Evolutionary conservation across 2,113 vertebrate genomes (phyloP).

Genomic region (Anoplopoma fimbria): DNA sequence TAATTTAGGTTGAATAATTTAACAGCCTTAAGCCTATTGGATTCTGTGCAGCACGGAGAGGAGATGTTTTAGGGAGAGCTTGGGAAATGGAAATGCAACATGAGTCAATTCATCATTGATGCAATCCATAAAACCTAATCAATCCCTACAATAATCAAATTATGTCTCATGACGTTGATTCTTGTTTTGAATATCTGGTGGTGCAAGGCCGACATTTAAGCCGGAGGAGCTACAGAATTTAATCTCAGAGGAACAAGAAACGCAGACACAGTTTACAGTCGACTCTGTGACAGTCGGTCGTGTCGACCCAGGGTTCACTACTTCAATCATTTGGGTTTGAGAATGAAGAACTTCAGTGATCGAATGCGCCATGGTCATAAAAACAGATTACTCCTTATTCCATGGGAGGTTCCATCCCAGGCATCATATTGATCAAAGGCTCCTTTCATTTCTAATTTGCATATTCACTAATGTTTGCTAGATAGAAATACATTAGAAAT

Average conservation of each 20-base stretch:
- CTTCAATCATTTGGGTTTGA: conserved; percentile 48
- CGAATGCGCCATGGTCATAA: neutral
- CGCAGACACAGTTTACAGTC: conserved; percentile 26
- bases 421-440: conserved; percentile 34
- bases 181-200: conserved; percentile 24
- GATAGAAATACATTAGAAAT: neutral
- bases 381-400: conserved; percentile 42
- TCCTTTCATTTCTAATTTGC: conserved; percentile 31
- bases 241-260: conserved; percentile 57
- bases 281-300: conserved; percentile 41
- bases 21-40: conserved; percentile 56
- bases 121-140: conserved; percentile 24
- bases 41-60: conserved; percentile 31
- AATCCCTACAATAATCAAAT: conserved; percentile 37
- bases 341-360: conserved; percentile 24
- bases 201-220: neutral
- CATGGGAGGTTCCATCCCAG: neutral
- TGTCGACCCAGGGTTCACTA: conserved; percentile 20
- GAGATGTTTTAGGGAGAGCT: conserved; percentile 1
- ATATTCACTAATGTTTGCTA: neutral
- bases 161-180: conserved; percentile 2
- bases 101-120: conserved; percentile 40
- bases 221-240: conserved; percentile 29
- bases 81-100: conserved; percentile 48
- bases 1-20: conserved; percentile 71